Conservation (phyloP, 2,113 vertebrate species). For the Entelurus aequoreus region DNA sequence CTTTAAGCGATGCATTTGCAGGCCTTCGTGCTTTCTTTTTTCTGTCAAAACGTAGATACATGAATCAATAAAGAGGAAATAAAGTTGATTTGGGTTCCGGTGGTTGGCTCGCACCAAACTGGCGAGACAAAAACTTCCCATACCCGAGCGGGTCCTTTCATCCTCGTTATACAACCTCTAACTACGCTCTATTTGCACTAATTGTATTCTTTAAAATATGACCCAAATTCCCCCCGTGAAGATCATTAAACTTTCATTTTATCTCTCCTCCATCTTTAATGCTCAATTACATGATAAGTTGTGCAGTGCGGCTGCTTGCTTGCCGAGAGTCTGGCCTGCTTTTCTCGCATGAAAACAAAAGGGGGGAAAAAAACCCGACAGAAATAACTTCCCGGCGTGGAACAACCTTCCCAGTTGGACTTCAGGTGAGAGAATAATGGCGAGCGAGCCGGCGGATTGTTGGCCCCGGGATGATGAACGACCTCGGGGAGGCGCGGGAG, state of each 20-base stretch:
- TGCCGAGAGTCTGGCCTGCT: not conserved
- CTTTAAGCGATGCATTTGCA: too few species aligned
- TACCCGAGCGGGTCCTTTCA: constrained; percentile 10
- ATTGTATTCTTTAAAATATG: constrained; percentile 41
- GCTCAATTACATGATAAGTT: constrained; percentile 11
- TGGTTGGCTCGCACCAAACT: too few species aligned
- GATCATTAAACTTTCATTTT: constrained; percentile 55
- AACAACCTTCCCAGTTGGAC: constrained; percentile 32
- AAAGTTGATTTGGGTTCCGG: too few species aligned
- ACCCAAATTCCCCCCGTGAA: constrained; percentile 35
- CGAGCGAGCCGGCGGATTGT: constrained; percentile 39
- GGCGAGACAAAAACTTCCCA: too few species aligned
- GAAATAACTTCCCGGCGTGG: constrained; percentile 10
- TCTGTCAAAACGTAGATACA: too few species aligned
- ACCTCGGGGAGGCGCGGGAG: constrained; percentile 45
- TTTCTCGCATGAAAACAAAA: not conserved
- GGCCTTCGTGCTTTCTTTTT: too few species aligned
- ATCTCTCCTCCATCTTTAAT: constrained; percentile 34
- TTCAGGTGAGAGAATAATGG: constrained; percentile 49
- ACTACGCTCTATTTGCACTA: constrained; percentile 34
- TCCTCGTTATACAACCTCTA: constrained; percentile 28
- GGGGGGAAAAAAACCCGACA: not conserved
- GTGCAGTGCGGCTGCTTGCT: not conserved
- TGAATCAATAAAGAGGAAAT: too few species aligned
- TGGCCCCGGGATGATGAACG: constrained; percentile 63